Evolutionary conservation across 2,797 vertebrate species (phyloP).

Genomic region (Fundulus diaphanus): DNA sequence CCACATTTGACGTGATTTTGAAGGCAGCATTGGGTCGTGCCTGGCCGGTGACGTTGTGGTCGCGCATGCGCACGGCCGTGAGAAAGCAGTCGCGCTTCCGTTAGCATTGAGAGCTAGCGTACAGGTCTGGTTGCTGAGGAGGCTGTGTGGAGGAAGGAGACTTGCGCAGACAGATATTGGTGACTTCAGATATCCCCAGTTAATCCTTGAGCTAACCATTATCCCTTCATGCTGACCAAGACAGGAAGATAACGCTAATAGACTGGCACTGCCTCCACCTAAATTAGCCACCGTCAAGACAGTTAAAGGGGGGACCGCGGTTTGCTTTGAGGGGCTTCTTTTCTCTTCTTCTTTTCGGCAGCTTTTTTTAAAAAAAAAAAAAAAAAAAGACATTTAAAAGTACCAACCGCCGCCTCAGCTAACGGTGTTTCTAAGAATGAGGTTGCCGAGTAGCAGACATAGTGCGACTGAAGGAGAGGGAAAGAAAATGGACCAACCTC

Average conservation of each 20-base stretch:
- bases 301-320: slow-evolving; percentile 46
- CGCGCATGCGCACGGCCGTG: slow-evolving; percentile 61
- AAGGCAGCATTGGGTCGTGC: slow-evolving; percentile 38
- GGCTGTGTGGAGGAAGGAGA: slow-evolving; percentile 59
- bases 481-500: slow-evolving; percentile 84
- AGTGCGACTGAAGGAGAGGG: slow-evolving; percentile 78
- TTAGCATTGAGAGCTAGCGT: slow-evolving; percentile 70
- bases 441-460: slow-evolving; percentile 79
- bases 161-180: slow-evolving; percentile 56
- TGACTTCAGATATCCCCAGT: slow-evolving; percentile 69
- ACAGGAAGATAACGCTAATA: slow-evolving; percentile 70
- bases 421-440: slow-evolving; percentile 76
- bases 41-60: neutral
- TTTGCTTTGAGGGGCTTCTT: slow-evolving; percentile 25
- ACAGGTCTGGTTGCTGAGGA: slow-evolving; percentile 38
- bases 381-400: slow-evolving; percentile 9
- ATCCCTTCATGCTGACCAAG: slow-evolving; percentile 68
- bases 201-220: slow-evolving; percentile 76
- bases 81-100: slow-evolving; percentile 45
- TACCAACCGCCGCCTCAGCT: slow-evolving; percentile 14
- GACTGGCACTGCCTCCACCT: slow-evolving; percentile 56
- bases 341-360: slow-evolving; percentile 10
- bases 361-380: no score
- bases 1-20: neutral
- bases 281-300: slow-evolving; percentile 64